Conservation (phyloP, 2,113 vertebrate species). For the Mirounga angustirostris region DNA sequence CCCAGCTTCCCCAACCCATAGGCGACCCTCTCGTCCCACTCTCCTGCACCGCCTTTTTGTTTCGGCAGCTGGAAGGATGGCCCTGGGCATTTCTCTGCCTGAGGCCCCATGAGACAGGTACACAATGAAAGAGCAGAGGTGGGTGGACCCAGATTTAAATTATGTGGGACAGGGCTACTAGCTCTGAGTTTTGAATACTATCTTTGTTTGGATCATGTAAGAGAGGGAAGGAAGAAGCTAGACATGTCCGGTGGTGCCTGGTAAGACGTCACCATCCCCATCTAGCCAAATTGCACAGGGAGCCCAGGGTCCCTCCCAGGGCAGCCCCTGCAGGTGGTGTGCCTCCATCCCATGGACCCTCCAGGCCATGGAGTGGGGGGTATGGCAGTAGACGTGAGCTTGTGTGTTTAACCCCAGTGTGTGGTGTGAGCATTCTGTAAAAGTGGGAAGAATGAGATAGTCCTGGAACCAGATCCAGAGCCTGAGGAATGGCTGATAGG, state of each 20-base stretch:
- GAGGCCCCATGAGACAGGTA: no score
- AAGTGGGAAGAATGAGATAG: accelerated
- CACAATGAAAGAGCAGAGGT: neutral
- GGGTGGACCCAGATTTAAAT: accelerated
- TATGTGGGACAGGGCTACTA: accelerated
- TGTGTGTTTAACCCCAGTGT: no score
- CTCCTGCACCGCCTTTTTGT: neutral
- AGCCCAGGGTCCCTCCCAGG: neutral
- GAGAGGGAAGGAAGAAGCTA: no score
- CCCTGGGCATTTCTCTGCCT: accelerated
- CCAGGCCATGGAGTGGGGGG: neutral
- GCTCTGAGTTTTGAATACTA: accelerated
- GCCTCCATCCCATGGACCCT: neutral
- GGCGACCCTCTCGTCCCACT: neutral
- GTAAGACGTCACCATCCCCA: neutral
- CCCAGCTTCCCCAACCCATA: accelerated
- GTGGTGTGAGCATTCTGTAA: accelerated
- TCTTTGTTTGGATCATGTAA: accelerated
- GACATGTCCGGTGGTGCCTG: accelerated
- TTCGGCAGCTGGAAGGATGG: neutral
- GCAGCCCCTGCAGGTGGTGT: neutral
- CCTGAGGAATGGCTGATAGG: accelerated
- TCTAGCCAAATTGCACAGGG: no score
- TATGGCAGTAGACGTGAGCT: no score
- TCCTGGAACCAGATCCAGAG: neutral